A percentile compares a stretch with the other conserved stretches of the same genome.
phyloP scores from a whole-genome alignment of 2,113 vertebrate genomes.

The Taxidea taxus region DNA sequence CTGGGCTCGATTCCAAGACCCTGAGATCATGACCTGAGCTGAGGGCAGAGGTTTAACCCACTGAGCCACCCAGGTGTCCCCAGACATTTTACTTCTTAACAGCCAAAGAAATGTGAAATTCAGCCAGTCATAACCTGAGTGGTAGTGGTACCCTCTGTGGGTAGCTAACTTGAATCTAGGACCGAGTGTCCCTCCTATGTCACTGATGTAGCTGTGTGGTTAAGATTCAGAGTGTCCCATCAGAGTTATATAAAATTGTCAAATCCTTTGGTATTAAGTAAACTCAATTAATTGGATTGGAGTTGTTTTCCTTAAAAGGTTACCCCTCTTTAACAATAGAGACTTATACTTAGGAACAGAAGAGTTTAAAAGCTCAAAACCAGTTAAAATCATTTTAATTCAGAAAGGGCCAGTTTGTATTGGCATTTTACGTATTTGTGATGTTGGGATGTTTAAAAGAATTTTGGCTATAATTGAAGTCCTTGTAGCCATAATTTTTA shows the following conservation, averaged over 20 bases:
- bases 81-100: neutral
- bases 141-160: fast-evolving
- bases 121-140: too few species aligned
- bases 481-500: neutral
- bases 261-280: neutral
- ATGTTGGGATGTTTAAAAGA: neutral
- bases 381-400: neutral
- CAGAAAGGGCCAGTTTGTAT: neutral
- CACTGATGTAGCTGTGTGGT: fast-evolving
- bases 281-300: neutral
- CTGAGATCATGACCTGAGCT: too few species aligned
- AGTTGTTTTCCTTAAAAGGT: neutral
- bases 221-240: neutral
- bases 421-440: neutral
- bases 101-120: neutral
- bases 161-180: neutral
- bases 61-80: too few species aligned
- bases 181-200: neutral
- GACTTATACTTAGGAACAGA: neutral
- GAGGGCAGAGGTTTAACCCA: too few species aligned
- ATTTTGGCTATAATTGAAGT: neutral
- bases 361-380: neutral
- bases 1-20: too few species aligned
- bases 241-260: neutral
- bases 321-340: neutral